phyloP scores from a whole-genome alignment of 2,797 vertebrate genomes.

The Perodicticus potto region DNA sequence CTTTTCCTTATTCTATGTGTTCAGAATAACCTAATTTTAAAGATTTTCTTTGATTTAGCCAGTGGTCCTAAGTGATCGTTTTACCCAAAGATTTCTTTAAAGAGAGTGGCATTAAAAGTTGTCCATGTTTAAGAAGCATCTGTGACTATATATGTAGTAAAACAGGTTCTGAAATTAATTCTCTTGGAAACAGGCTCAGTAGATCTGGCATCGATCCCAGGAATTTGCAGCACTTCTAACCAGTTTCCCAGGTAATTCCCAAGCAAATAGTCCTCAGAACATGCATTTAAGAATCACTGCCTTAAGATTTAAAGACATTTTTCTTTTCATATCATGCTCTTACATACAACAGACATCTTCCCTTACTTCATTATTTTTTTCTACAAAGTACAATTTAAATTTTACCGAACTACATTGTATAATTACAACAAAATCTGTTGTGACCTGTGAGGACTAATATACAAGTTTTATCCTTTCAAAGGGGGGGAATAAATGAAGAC shows the following conservation, averaged over 20 bases:
- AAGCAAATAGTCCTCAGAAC: constrained; percentile 40
- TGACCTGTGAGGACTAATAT: background rate
- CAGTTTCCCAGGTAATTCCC: constrained; percentile 58
- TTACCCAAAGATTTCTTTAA: constrained; percentile 12
- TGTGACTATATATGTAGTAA: constrained; percentile 39
- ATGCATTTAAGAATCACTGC: constrained; percentile 6
- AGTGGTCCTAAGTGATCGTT: background rate
- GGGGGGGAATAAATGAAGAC: background rate
- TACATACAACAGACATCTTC: constrained; percentile 41
- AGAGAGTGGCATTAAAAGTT: background rate
- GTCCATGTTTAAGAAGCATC: background rate
- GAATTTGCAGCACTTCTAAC: constrained; percentile 43
- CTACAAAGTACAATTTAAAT: constrained; percentile 13
- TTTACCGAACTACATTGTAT: constrained; percentile 9
- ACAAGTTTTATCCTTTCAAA: background rate
- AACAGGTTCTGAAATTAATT: constrained; percentile 54
- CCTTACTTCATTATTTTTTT: background rate
- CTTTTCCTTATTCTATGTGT: background rate
- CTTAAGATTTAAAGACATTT: constrained; percentile 50
- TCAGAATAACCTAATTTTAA: background rate
- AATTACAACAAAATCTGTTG: background rate
- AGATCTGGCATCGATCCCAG: constrained; percentile 37
- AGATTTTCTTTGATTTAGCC: background rate
- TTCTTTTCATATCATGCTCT: constrained; percentile 21
- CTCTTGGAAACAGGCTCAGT: constrained; percentile 20